Base-by-base conservation (phyloP, 1,140 invertebrate genomes). In the Daktulosphaira vitifoliae region DNA sequence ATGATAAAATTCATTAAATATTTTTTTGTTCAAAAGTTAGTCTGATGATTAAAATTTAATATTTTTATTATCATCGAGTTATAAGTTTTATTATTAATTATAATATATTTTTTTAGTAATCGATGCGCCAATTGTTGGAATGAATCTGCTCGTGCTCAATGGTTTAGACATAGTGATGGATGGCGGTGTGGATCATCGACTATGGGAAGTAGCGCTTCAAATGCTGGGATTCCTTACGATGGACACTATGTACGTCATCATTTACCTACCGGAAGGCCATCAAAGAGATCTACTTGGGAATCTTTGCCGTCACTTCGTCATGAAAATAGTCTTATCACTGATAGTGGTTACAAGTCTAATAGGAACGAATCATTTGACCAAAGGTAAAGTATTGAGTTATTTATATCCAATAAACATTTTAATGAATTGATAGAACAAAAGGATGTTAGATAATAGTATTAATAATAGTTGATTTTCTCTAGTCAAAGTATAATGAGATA, bases 121-220 rank as follows among this genome's bases (percentile, higher is more conserved):
- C 71, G 87, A 71, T 90, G 88, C 73, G 84, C 86, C 33, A 88
- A 85, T 20, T 90, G 88, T 75, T 87, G 89, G 73, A 87, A 87
- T 5, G 87, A 89, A 76, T 88, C 86, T 16, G 87, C 87, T 46
- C 81, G 88, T 18, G 86, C 86, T 65, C 87, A 89, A 70, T 90
- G 88, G 88, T 90, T 89, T 75, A 82, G 88, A 9, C 88, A 90
- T 75, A 89, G 87, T 22, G 88, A 90, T 71, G 88, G 88, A 20
- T 90, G 88, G 88, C 83, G 87, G 68, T 88, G 86, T 0, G 86
- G 85, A 29, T 85, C 83, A 71, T 85, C 84, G 15, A 84, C 82
- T 38, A 77, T 84, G 64, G 82, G 83, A 56, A 84, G 83, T 9
- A 80, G 74, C 67, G 72, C 68, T 70, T 75, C 68, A 71, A 75